Evolutionary conservation across 2,797 vertebrate species (phyloP), one percentile per base, ranked within the genome.

Genomic region (Anomalospiza imberbis): DNA sequence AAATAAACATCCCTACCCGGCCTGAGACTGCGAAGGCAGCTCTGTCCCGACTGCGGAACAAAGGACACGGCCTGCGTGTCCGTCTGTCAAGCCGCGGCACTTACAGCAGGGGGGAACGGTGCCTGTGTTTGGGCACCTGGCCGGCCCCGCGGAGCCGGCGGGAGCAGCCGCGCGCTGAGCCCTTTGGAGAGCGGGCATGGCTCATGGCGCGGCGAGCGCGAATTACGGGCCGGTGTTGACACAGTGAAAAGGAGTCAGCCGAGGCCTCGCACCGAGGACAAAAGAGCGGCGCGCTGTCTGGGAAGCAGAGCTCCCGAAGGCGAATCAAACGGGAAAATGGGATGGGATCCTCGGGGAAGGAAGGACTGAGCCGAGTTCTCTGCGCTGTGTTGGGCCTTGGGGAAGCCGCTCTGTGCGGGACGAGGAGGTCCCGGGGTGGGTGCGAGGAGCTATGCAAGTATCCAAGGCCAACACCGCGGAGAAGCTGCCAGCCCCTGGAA

Each of bases 221-320:
- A 85, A 91, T 89, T 73, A 73, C 58, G 40, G 77, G 83, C 63
- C 10, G 55, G 63, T 31, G 89, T 71, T 89, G 92, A 75, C 83
- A 36, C 12, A 9, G 45, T 26, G 76, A 51, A 68, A 85, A 54
- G 47, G 32, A 55, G 67, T 63, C 45, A 50, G 79, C 65, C 24
- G 29, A 34, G 83, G 85, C 70, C 61, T 74, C 12, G 48, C 76
- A 14, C 28, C 6, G 18, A 57, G 65, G 32, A 88, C 75, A 88
- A 85, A 85, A 79, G 85, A 77, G 74, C 18, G 12, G 78, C 10
- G 34, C 4, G 29, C 44, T 29, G 88, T 45, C 12, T 63, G 63
- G 67, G 36, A 80, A 54, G 72, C 48, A 25, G 78, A 73, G 53
- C 17, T 60, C n/a, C 38, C 21, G 20, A 12, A 75, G 34, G 78